Conservation (phyloP, 2,797 vertebrate species). For the Hypotaenidia okinawae region DNA sequence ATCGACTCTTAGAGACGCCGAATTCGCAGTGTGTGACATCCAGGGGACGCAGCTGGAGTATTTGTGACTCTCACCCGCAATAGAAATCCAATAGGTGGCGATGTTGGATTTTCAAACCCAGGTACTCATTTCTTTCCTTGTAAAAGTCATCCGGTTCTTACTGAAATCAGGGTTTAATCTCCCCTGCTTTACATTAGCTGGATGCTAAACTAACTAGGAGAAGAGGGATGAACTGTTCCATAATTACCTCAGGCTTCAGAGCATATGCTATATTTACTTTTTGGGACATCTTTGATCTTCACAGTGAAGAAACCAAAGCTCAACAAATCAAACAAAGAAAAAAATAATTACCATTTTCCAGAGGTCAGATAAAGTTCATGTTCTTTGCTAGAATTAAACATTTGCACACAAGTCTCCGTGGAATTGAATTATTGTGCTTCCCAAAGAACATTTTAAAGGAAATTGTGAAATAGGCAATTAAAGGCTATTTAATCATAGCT, state of each 20-base stretch:
- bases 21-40: neutral
- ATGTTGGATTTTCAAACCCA: constrained; percentile 9
- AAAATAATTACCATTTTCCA: constrained; percentile 20
- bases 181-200: neutral
- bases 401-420: constrained; percentile 21
- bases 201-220: neutral
- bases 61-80: neutral
- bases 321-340: constrained; percentile 10
- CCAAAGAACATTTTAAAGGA: constrained; percentile 17
- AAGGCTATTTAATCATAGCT: constrained; percentile 17
- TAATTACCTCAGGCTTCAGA: neutral
- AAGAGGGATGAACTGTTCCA: neutral
- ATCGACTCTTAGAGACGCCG: neutral
- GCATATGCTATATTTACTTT: neutral
- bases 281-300: neutral
- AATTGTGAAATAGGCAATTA: constrained; percentile 47
- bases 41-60: too few relatives aligned
- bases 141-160: neutral
- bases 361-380: constrained; percentile 25
- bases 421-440: constrained; percentile 28
- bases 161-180: neutral
- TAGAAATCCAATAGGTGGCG: constrained; percentile 45
- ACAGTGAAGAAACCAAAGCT: neutral
- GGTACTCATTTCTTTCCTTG: neutral
- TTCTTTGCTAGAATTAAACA: constrained; percentile 34